phyloP scores from a whole-genome alignment of 1,140 invertebrate genomes.

The Chironomus striatipennis region DNA sequence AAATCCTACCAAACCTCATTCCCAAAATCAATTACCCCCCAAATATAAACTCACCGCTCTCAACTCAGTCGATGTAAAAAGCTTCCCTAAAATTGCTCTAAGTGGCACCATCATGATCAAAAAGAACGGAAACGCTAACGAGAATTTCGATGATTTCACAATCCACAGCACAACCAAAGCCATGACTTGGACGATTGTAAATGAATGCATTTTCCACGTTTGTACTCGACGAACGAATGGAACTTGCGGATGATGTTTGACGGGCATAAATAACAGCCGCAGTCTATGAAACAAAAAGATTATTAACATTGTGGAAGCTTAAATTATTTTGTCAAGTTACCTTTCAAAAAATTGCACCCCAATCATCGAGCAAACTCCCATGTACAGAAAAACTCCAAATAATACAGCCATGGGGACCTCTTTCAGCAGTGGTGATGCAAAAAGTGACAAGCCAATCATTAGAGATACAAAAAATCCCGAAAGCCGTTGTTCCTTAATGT shows the following conservation, averaged over 20 bases:
- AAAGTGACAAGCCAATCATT: slow-evolving; percentile 68
- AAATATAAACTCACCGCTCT: slow-evolving; percentile 66
- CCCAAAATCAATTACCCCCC: too few species aligned
- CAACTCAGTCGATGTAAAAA: slow-evolving; percentile 69
- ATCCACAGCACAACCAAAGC: slow-evolving; percentile 67
- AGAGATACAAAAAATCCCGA: slow-evolving; percentile 59
- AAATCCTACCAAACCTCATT: too few species aligned
- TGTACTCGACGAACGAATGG: slow-evolving; percentile 64
- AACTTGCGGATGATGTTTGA: slow-evolving; percentile 78
- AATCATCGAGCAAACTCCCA: slow-evolving; percentile 80
- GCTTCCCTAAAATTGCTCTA: slow-evolving; percentile 56
- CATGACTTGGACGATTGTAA: slow-evolving; percentile 67
- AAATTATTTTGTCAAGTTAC: neutral
- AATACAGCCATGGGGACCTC: slow-evolving; percentile 80
- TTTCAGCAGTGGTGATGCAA: slow-evolving; percentile 63
- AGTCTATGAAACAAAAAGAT: slow-evolving; percentile 40
- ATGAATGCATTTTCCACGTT: slow-evolving; percentile 82
- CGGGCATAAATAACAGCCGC: slow-evolving; percentile 75
- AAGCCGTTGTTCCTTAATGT: slow-evolving; percentile 74
- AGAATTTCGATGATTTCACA: slow-evolving; percentile 75
- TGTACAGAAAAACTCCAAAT: slow-evolving; percentile 89
- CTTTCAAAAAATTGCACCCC: slow-evolving; percentile 79
- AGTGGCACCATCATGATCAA: slow-evolving; percentile 80
- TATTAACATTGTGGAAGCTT: neutral
- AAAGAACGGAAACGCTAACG: slow-evolving; percentile 79